phyloP scores from a whole-genome alignment of 2,888 invertebrate species.

The Cataglyphis livida region DNA sequence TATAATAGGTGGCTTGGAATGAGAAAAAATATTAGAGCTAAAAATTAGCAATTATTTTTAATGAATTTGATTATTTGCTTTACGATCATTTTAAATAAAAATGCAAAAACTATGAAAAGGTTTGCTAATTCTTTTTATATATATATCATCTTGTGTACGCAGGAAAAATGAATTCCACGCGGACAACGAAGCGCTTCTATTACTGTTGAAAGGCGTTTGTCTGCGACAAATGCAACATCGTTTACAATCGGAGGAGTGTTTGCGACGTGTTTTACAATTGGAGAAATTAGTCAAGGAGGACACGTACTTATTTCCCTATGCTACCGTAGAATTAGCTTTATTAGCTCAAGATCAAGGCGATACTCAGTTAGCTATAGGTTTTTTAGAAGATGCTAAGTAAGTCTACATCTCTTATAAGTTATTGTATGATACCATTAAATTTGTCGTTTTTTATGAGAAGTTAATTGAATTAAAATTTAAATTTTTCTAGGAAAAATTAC shows the following conservation, averaged over 20 bases:
- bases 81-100: background rate
- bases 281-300: conserved; percentile 93
- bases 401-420: conserved; percentile 68
- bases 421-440: background rate
- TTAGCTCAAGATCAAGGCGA: conserved; percentile 91
- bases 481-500: conserved; percentile 92
- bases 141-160: background rate
- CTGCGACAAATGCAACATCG: conserved; percentile 92
- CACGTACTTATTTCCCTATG: conserved; percentile 93
- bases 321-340: conserved; percentile 94
- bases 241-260: conserved; percentile 92
- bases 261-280: conserved; percentile 88
- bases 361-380: conserved; percentile 89
- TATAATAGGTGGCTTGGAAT: background rate
- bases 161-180: conserved; percentile 87
- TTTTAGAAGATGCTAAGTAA: conserved; percentile 94
- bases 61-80: background rate
- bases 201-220: conserved; percentile 94
- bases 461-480: conserved; percentile 9
- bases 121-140: background rate
- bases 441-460: background rate
- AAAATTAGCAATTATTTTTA: background rate
- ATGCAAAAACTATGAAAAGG: background rate
- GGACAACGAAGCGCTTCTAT: conserved; percentile 92
- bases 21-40: background rate